Percentiles rank a stretch among this genome's conserved stretches.
Evolutionary conservation across 2,797 vertebrate species (phyloP).

Genomic region (Chaenodraco wilsoni): DNA sequence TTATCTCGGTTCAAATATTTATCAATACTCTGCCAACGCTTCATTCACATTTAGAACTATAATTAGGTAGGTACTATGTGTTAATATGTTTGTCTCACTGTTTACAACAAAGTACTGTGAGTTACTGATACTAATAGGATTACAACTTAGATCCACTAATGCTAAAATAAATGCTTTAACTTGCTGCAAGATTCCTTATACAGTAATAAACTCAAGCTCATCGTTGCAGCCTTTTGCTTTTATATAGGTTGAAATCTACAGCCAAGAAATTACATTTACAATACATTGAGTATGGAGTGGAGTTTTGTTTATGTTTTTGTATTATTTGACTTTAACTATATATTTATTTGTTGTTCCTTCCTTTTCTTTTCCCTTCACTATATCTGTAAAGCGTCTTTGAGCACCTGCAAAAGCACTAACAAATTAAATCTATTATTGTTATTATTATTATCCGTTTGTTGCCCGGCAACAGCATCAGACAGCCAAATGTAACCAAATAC

Average conservation of each 20-base stretch:
- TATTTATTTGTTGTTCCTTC: too few species aligned
- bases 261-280: background rate
- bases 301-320: too few species aligned
- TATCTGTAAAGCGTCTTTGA: too few species aligned
- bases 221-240: too few species aligned
- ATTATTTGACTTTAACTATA: too few species aligned
- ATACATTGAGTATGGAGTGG: background rate
- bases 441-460: background rate
- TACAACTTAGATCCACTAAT: background rate
- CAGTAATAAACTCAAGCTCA: too few species aligned
- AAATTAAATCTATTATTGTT: too few species aligned
- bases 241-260: background rate
- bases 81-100: conserved; percentile 18
- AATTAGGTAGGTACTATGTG: conserved; percentile 21
- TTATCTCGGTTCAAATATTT: conserved; percentile 33
- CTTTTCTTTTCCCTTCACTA: too few species aligned
- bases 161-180: background rate
- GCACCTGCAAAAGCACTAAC: too few species aligned
- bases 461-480: background rate
- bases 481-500: background rate
- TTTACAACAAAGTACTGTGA: background rate
- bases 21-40: conserved; percentile 3
- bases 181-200: conserved; percentile 1
- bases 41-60: conserved; percentile 26
- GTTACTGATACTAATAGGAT: background rate